Evolutionary conservation across 2,888 invertebrate genomes (phyloP).

Genomic region (Sepioteuthis lessoniana): DNA sequence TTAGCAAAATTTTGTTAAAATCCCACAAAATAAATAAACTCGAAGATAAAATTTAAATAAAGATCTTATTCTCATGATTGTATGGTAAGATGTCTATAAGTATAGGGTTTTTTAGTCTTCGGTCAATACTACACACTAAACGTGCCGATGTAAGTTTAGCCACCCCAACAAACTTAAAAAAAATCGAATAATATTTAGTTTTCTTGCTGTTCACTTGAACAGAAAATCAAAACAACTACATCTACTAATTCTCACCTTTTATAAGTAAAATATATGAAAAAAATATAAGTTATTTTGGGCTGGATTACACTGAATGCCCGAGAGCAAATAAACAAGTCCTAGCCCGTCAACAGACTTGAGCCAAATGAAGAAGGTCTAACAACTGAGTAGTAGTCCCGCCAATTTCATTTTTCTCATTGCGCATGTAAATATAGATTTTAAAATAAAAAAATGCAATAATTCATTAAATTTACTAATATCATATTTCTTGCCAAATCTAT

Average conservation of each 20-base stretch:
- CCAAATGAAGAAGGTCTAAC: slow-evolving; percentile 13
- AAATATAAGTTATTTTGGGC: not conserved
- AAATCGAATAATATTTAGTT: not conserved
- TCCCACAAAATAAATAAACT: not conserved
- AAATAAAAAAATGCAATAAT: slow-evolving; percentile 1
- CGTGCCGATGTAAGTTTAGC: not conserved
- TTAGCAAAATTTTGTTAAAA: not conserved
- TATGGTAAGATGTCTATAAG: not conserved
- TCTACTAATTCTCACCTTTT: not conserved
- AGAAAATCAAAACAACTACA: not conserved
- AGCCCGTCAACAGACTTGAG: not conserved
- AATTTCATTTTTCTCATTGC: slow-evolving; percentile 42
- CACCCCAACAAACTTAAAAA: not conserved
- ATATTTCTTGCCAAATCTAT: not conserved
- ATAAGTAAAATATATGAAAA: not conserved
- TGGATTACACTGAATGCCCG: not conserved
- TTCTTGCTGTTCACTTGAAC: not conserved
- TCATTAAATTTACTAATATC: not conserved
- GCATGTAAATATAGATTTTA: slow-evolving; percentile 35
- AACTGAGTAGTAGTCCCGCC: slow-evolving; percentile 37
- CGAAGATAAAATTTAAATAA: not conserved
- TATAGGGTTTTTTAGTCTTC: not conserved
- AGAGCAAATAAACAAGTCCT: not conserved
- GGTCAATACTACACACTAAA: not conserved
- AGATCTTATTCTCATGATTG: not conserved